These are phyloP conservation scores for Apamea crenata DNA, from an alignment of 2,888 invertebrate species.

Conservation along the genomic window DNA sequence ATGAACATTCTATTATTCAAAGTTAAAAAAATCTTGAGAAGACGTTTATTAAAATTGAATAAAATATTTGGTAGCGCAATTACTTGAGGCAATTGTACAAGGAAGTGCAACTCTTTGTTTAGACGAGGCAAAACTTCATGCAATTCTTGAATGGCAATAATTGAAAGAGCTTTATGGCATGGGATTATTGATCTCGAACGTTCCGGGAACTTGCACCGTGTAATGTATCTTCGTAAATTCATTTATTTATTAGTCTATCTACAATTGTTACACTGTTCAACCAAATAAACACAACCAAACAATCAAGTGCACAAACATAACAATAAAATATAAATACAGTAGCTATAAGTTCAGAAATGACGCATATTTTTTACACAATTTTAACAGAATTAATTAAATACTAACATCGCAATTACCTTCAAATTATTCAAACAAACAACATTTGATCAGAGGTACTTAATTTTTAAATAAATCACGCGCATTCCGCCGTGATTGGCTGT, in stretches of 20 bases:
- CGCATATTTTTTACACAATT: not conserved
- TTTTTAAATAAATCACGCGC: conserved; percentile 78
- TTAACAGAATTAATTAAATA: conserved; percentile 1
- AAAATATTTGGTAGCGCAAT: not conserved
- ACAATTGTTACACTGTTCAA: not conserved
- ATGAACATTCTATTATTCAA: not conserved
- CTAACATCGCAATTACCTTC: conserved; percentile 49
- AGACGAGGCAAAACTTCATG: not conserved
- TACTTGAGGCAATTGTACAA: not conserved
- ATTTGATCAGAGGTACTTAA: conserved; percentile 65
- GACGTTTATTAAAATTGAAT: not conserved
- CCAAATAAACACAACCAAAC: not conserved
- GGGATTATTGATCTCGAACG: not conserved
- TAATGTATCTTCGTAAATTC: not conserved
- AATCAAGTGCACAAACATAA: not conserved
- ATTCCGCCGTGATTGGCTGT: conserved; percentile 80
- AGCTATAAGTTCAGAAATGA: not conserved
- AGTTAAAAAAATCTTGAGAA: not conserved
- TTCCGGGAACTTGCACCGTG: not conserved
- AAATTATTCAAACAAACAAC: conserved; percentile 55
- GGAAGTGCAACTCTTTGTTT: not conserved
- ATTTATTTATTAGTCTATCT: not conserved
- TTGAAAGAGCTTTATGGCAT: not conserved
- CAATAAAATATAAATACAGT: not conserved
- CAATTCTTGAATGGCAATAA: not conserved